These are phyloP conservation scores for Rutpela maculata DNA, from an alignment of 2,888 invertebrate species.

Conservation along the genomic window DNA sequence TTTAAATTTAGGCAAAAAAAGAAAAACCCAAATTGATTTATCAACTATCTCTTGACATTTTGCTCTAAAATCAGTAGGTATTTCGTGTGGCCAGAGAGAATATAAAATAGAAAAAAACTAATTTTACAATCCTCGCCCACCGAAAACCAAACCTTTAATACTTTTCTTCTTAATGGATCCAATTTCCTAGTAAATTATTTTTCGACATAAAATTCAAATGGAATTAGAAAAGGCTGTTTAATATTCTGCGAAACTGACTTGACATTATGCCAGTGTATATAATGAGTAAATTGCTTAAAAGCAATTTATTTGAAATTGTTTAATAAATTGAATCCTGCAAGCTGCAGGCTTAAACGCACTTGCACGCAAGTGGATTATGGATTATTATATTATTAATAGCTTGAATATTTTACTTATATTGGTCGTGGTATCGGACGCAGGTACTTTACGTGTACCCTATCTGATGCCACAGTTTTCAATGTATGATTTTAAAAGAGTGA, in stretches of 20 bases:
- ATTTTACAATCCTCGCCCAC: background rate
- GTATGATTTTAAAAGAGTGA: too few relatives aligned
- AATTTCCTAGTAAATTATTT: background rate
- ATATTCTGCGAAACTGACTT: background rate
- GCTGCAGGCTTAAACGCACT: conserved; percentile 3
- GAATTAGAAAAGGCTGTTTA: background rate
- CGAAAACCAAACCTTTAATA: background rate
- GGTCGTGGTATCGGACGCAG: too few relatives aligned
- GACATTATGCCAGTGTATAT: background rate
- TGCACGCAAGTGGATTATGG: background rate
- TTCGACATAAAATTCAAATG: background rate
- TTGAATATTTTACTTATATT: background rate
- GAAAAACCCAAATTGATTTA: too few relatives aligned
- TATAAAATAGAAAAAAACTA: too few relatives aligned
- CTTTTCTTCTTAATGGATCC: background rate
- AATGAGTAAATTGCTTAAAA: background rate
- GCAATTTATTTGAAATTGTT: conserved; percentile 32
- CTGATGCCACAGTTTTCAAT: too few relatives aligned
- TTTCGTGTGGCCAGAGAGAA: background rate
- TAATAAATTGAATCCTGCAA: conserved; percentile 38
- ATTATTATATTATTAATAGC: background rate
- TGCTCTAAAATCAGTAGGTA: too few relatives aligned
- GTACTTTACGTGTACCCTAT: too few relatives aligned
- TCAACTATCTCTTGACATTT: too few relatives aligned
- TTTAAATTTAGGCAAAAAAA: too few relatives aligned